Evolutionary conservation across 2,113 vertebrate genomes (phyloP), one percentile per base, ranked within the genome.

Genomic region (Fregata magnificens): DNA sequence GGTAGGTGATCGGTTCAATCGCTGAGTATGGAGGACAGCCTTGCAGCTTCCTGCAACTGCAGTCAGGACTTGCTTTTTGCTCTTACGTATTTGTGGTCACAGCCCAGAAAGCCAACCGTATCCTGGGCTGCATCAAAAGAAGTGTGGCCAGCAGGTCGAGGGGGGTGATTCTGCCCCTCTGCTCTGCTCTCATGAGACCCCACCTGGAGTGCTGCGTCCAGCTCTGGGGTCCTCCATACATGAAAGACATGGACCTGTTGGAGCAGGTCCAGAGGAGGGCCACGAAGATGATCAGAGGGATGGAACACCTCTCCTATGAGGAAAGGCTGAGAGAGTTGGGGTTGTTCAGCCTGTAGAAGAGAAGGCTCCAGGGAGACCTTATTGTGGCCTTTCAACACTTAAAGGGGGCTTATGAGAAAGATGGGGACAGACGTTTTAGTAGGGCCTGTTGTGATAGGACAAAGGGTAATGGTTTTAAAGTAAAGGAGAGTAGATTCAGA

Each of bases 81-180:
- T 77, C 53, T 32, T 28, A 22, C 0, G 1, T 13, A 1, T 71
- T 67, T 66, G 26, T 32, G 13, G 22, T 38, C 2, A 1, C 34
- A 89, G 56, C 24, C 71, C 18, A 40, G 62, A 71, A 56, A 6
- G 11, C 25, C 56, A 42, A 6, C 15, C 0, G 0, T 18, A 11
- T 9, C 36, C 61, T 29, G 52, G 47, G 34, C 50, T 26, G 40
- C 40, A 12, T 32, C 5, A 4, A 17, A 34, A 79, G 59, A 2
- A 56, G 3, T 0, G 2, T 36, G 59, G 8, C 31, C 65, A 66
- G 29, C 29, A 71, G 44, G 28, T 1, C 0, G 0, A 70, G 25
- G 22, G 70, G 84, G 15, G 22, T 9, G 20, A 24, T 61, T 76
- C 22, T 50, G 8, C 10, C 26, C 14, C 40, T 45, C 44, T 77